Conservation (phyloP, 2,113 vertebrate species). For the Tinamus guttatus region DNA sequence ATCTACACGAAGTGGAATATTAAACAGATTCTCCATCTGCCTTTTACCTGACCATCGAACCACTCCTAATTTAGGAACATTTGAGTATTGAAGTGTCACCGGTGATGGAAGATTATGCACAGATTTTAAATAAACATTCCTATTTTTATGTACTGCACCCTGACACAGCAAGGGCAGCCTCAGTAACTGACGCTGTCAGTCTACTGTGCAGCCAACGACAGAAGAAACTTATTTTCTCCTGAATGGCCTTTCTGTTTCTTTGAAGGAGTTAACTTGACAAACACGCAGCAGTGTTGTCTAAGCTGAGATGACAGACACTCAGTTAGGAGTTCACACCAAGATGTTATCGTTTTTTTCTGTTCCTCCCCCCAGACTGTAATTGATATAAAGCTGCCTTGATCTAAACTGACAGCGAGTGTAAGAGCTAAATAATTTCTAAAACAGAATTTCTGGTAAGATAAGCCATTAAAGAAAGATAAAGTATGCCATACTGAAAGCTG, state of each 20-base stretch:
- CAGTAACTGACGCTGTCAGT: neutral
- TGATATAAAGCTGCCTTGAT: neutral
- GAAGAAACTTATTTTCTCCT: neutral
- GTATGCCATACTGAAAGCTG: neutral
- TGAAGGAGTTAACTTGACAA: neutral
- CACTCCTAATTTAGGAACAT: neutral
- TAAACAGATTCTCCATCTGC: neutral
- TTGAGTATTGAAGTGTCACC: neutral
- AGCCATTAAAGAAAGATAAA: neutral
- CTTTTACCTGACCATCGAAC: neutral
- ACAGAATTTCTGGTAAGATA: neutral
- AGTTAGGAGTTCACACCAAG: neutral
- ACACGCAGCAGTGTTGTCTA: neutral
- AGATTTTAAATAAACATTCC: neutral
- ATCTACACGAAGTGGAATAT: neutral
- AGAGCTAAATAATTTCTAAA: neutral
- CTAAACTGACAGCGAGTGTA: slow-evolving; percentile 22
- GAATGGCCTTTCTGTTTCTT: neutral
- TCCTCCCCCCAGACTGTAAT: fast-evolving
- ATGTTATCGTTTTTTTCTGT: neutral
- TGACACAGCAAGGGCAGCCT: neutral
- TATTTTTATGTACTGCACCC: neutral
- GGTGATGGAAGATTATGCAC: neutral
- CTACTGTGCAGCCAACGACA: neutral
- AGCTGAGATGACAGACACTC: neutral